Conservation (phyloP, 2,113 vertebrate species). For the Melanostigma gelatinosum region DNA sequence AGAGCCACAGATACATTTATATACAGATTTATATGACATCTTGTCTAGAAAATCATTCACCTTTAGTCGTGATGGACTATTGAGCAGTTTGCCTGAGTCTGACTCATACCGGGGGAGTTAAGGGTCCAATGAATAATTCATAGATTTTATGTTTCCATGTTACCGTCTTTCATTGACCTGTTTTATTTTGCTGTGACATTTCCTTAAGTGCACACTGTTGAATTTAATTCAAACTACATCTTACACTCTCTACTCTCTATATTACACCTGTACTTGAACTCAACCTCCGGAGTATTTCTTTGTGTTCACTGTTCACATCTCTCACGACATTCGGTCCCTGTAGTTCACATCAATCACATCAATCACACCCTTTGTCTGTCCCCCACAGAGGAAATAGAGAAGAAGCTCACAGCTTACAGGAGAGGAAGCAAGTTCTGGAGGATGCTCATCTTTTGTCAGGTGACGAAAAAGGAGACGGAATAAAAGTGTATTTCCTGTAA, state of each 20-base stretch:
- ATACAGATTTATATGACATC: background rate
- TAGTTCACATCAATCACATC: slow-evolving; percentile 41
- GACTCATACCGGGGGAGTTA: slow-evolving; percentile 1
- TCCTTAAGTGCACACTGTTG: slow-evolving; percentile 5
- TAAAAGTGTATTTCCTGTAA: background rate
- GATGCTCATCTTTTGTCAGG: slow-evolving; percentile 99
- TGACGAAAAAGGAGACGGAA: slow-evolving; percentile 51
- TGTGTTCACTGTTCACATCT: slow-evolving; percentile 1
- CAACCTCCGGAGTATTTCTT: slow-evolving; percentile 26
- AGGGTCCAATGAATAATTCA: slow-evolving; percentile 31
- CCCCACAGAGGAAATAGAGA: slow-evolving; percentile 94
- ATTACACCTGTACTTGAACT: slow-evolving; percentile 47
- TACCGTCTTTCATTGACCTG: background rate
- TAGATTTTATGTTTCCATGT: slow-evolving; percentile 6
- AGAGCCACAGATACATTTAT: background rate
- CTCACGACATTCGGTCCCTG: background rate
- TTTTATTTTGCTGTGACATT: slow-evolving; percentile 31
- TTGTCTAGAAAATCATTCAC: background rate
- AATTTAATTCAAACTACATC: slow-evolving; percentile 24
- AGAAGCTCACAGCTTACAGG: slow-evolving; percentile 94
- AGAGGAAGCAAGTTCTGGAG: slow-evolving; percentile 97
- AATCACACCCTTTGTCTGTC: slow-evolving; percentile 19
- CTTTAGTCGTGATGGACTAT: background rate
- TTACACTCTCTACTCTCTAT: slow-evolving; percentile 16
- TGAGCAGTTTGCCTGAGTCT: slow-evolving; percentile 15